Evolutionary conservation across 2,797 vertebrate species (phyloP).

Genomic region (Dromococcyx pavoninus): DNA sequence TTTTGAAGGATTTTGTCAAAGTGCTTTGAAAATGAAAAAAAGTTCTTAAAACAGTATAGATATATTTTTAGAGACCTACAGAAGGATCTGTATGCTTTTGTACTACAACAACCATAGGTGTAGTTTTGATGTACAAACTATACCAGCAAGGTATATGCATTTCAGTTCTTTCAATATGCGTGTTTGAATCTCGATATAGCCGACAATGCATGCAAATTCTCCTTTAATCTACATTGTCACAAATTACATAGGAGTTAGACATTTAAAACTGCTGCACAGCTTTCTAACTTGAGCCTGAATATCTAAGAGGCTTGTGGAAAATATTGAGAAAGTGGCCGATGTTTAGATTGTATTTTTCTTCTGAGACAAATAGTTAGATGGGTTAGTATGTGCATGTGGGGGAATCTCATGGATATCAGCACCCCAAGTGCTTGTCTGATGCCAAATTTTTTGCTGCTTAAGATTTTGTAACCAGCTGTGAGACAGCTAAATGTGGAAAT

Average conservation of each 20-base stretch:
- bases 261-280: not conserved
- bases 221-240: not conserved
- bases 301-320: not conserved
- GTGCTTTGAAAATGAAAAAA: not conserved
- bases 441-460: not conserved
- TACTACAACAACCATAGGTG: not conserved
- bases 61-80: not conserved
- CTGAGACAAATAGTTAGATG: not conserved
- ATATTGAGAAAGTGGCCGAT: not conserved
- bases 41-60: not conserved
- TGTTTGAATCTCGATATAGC: not conserved
- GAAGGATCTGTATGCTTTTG: not conserved
- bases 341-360: not conserved
- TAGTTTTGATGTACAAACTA: not conserved
- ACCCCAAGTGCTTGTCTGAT: not conserved
- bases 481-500: not conserved
- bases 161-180: not conserved
- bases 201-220: not conserved
- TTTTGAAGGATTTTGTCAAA: not conserved
- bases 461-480: conserved; percentile 24
- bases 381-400: not conserved
- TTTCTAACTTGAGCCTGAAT: not conserved
- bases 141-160: not conserved
- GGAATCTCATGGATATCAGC: not conserved
- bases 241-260: not conserved